These are phyloP conservation scores for Delichon dasypus DNA, from an alignment of 2,797 vertebrate genomes.

Conservation along the genomic window DNA sequence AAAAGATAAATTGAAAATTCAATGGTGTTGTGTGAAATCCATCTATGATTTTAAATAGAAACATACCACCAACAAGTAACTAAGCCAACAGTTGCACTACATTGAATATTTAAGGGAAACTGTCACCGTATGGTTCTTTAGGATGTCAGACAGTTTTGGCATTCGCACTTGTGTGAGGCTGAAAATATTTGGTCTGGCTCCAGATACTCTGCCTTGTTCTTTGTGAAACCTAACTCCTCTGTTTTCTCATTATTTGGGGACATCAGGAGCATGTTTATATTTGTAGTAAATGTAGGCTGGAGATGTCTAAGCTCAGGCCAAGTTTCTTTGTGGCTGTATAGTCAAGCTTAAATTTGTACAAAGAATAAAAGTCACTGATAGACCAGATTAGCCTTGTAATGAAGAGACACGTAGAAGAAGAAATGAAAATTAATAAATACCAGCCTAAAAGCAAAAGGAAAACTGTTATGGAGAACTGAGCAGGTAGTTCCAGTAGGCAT, in stretches of 20 bases:
- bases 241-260: not conserved
- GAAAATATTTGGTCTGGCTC: not conserved
- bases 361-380: not conserved
- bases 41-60: constrained; percentile 7
- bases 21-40: not conserved
- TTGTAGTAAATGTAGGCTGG: not conserved
- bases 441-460: not conserved
- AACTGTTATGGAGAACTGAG: not conserved
- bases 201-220: not conserved
- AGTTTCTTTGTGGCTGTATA: not conserved
- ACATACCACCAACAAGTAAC: not conserved
- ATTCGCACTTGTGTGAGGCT: not conserved
- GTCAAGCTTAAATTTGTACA: not conserved
- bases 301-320: not conserved
- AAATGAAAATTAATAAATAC: not conserved
- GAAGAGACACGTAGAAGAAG: not conserved
- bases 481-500: not conserved
- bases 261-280: not conserved
- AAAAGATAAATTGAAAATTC: not conserved
- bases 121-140: not conserved
- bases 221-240: not conserved
- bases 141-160: constrained; percentile 11
- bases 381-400: not conserved
- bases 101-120: not conserved
- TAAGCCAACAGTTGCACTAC: not conserved